These are phyloP conservation scores for Diplosoma virens DNA, from an alignment of 23 tunicate genomes.

Conservation along the genomic window DNA sequence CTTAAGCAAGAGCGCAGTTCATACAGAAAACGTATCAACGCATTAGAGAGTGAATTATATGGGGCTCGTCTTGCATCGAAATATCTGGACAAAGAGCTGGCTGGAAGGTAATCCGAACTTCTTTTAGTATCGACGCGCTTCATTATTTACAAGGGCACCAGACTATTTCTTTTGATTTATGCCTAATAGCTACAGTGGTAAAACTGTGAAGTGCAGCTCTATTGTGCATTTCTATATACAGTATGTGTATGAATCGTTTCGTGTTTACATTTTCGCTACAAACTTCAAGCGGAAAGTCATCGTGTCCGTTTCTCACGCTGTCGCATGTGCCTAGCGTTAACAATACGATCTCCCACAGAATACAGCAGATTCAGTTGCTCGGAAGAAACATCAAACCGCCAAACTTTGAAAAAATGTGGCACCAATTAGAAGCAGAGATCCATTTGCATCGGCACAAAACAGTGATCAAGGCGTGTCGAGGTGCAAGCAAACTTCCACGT, in stretches of 20 bases:
- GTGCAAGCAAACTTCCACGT: conserved; percentile 42
- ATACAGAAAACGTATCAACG: conserved; percentile 39
- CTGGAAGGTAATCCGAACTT: conserved; percentile 98
- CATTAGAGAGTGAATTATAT: conserved; percentile 76
- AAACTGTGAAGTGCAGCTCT: no score
- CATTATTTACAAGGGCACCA: no score
- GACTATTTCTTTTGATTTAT: no score
- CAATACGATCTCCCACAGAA: conserved; percentile 56
- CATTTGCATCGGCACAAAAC: conserved; percentile 97
- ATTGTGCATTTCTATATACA: no score
- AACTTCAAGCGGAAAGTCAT: no score
- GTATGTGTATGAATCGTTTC: no score
- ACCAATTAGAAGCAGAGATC: conserved; percentile 94
- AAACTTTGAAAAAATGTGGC: conserved; percentile 95
- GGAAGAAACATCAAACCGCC: conserved; percentile 83
- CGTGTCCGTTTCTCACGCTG: conserved; percentile 4
- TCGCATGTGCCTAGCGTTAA: no score
- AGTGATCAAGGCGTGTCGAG: conserved; percentile 84
- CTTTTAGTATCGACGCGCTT: no score
- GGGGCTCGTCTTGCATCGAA: conserved; percentile 94
- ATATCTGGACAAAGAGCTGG: conserved; percentile 96
- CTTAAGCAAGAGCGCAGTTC: conserved; percentile 46
- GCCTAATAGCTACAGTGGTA: no score
- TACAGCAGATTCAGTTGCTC: conserved; percentile 93
- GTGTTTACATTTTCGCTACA: no score